Base-by-base conservation (phyloP, 1,140 invertebrate genomes). In the Nylanderia fulva region DNA sequence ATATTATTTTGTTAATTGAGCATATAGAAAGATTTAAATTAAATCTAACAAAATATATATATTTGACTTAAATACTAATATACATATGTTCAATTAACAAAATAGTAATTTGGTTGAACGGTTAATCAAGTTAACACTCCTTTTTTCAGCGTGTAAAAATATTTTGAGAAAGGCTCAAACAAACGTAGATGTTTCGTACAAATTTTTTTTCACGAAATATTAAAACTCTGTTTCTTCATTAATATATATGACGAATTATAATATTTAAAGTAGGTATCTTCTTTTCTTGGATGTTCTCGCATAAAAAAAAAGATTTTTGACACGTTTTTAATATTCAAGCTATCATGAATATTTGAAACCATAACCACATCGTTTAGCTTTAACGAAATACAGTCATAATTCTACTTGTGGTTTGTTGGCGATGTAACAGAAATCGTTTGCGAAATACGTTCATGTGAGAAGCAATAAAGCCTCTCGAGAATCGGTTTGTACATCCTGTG, bases 401-500 rank as follows among this genome's bases (percentile, higher is more conserved):
- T 48, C 27, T 18, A 48, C 13, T 52, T 77, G 75, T n/a, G 75
- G 75, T 52, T 66, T 36, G 27, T 64, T 36, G 42, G 24, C 42
- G n/a, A 48, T 42, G 58, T 61, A 77, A 77, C 21, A 36, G 42
- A 45, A 21, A 68, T 36, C 11, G 42, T 68, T 54, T 68, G 9
- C 42, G 13, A 21, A 29, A 24, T 13, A 75, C 27, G 54, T 45
- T 71, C 27, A 72, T 24, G 36, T 29, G 29, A 36, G 60, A 75
- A 13, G 21, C 75, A 21, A 76, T 42, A 76, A 84, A 72, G 39
- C 39, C 21, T 54, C 58, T 18, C 33, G 27, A 39, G 68, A 61
- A 79, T 79, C 76, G 4, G 21, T 21, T 68, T 68, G n/a, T 60
- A 75, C 9, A 36, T 68, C 21, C 42, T 54, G 33, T 21, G 33